phyloP scores from a whole-genome alignment of 2,113 vertebrate species.

The Cynopterus brachyotis region DNA sequence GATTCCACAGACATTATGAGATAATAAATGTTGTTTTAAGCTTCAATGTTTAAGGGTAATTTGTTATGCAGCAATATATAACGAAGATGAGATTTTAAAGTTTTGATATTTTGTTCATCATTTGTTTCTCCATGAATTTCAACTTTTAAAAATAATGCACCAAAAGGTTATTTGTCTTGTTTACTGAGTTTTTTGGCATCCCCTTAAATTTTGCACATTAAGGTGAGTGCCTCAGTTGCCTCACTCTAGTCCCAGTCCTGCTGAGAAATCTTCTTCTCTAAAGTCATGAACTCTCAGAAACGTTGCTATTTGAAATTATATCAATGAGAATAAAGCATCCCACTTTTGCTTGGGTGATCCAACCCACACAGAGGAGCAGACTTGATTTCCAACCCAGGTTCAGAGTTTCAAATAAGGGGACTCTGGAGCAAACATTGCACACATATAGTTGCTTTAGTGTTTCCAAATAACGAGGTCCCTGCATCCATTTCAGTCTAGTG shows the following conservation, averaged over 20 bases:
- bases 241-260: background rate
- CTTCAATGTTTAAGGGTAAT: background rate
- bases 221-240: background rate
- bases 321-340: background rate
- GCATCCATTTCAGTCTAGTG: background rate
- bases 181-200: background rate
- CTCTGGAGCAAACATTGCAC: background rate
- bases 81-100: background rate
- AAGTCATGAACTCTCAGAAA: background rate
- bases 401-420: background rate
- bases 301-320: background rate
- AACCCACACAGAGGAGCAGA: background rate
- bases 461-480: background rate
- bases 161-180: background rate
- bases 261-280: background rate
- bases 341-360: background rate
- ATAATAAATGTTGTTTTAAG: background rate
- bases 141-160: background rate
- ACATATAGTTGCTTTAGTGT: background rate
- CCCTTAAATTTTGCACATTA: background rate
- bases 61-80: background rate
- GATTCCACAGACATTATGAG: background rate
- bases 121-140: constrained; percentile 9
- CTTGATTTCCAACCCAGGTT: background rate
- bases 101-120: background rate